Conservation (phyloP, 2,113 vertebrate species). For the Trogon melanurus region DNA sequence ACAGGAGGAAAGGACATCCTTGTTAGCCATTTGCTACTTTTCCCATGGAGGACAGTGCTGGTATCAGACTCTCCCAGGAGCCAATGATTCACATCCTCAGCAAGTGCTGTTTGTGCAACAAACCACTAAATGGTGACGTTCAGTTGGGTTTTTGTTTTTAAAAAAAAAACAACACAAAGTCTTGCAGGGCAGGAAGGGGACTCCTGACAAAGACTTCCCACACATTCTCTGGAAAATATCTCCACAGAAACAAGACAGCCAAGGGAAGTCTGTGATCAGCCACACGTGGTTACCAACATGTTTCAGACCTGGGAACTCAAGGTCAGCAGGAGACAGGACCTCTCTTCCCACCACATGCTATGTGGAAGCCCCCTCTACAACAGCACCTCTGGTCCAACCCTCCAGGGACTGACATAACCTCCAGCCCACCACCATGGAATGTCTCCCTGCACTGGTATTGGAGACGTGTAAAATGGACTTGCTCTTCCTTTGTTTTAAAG, state of each 20-base stretch:
- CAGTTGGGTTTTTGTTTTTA: neutral
- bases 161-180: neutral
- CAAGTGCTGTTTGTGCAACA: neutral
- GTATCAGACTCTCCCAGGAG: neutral
- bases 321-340: neutral
- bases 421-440: neutral
- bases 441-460: rapidly evolving
- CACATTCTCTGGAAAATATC: neutral
- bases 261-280: neutral
- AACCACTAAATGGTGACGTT: neutral
- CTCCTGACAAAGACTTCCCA: neutral
- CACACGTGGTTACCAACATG: neutral
- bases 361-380: neutral
- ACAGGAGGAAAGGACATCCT: neutral
- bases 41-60: neutral
- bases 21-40: neutral
- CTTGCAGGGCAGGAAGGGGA: neutral
- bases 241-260: neutral
- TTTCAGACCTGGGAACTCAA: neutral
- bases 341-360: neutral
- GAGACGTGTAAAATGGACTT: neutral
- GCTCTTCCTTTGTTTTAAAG: neutral
- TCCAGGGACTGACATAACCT: rapidly evolving
- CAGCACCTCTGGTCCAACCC: neutral
- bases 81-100: neutral